These are phyloP conservation scores for Porites lutea DNA, from an alignment of 64 coral and sea anemone species.

Conservation along the genomic window DNA sequence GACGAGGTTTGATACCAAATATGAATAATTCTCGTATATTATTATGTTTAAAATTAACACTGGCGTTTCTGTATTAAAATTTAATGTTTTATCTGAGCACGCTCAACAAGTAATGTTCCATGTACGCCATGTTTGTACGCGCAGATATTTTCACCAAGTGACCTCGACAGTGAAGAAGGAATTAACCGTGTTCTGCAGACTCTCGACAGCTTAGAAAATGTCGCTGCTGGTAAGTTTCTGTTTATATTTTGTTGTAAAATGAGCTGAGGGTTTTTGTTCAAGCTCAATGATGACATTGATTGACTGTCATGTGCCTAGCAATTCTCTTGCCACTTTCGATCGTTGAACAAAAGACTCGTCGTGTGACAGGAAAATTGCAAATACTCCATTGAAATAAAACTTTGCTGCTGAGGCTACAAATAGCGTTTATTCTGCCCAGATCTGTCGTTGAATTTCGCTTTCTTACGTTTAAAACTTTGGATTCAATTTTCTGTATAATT, in stretches of 20 bases:
- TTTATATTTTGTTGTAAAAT: constrained; percentile 31
- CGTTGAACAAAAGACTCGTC: neutral
- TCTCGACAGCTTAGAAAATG: constrained; percentile 62
- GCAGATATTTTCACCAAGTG: constrained; percentile 55
- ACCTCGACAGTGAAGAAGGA: constrained; percentile 58
- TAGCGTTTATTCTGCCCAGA: neutral
- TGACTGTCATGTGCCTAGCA: constrained; percentile 24
- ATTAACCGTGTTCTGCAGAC: constrained; percentile 40
- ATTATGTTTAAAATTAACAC: constrained; percentile 73
- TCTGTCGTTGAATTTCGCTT: neutral
- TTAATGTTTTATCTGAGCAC: constrained; percentile 75
- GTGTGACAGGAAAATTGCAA: neutral
- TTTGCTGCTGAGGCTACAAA: neutral
- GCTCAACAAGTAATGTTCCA: constrained; percentile 42
- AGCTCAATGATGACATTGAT: constrained; percentile 15
- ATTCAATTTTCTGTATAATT: constrained; percentile 1
- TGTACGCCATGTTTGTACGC: constrained; percentile 42
- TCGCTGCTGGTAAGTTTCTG: constrained; percentile 53
- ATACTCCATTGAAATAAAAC: neutral
- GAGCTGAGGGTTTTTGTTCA: constrained; percentile 1
- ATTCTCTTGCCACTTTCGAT: too few relatives aligned
- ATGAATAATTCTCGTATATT: constrained; percentile 56
- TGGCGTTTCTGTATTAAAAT: constrained; percentile 63
- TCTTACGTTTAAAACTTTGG: neutral
- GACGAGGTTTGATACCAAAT: constrained; percentile 67